These are phyloP conservation scores for Sinohyriopsis cumingii DNA, from an alignment of 2,888 invertebrate species.

Conservation along the genomic window DNA sequence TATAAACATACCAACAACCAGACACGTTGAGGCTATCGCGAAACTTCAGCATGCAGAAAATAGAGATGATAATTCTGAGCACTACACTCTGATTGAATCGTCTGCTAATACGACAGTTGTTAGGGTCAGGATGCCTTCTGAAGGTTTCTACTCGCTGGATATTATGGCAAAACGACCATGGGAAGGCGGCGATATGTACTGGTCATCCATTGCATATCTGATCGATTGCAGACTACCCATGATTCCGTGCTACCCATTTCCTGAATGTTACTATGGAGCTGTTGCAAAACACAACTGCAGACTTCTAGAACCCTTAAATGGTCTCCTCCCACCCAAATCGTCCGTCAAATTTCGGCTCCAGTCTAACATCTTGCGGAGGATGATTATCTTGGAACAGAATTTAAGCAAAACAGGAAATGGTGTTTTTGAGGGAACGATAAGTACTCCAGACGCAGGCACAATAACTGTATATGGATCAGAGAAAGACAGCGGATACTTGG, in stretches of 20 bases:
- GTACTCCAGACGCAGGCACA: no score
- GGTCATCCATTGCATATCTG: slow-evolving; percentile 10
- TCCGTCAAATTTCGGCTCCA: no score
- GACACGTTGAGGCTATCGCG: slow-evolving; percentile 11
- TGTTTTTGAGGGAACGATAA: no score
- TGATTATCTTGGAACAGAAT: no score
- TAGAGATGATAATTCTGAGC: slow-evolving; percentile 3
- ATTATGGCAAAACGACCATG: slow-evolving; percentile 11
- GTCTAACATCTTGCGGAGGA: no score
- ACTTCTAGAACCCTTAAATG: no score
- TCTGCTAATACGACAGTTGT: slow-evolving; percentile 3
- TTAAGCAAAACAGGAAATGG: no score
- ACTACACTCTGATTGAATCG: slow-evolving; percentile 14
- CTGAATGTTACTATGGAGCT: neutral
- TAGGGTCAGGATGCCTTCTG: slow-evolving; percentile 7
- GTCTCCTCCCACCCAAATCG: no score
- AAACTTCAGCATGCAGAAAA: slow-evolving; percentile 10
- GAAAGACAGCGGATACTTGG: no score
- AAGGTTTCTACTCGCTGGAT: slow-evolving; percentile 14
- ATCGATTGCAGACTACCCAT: slow-evolving; percentile 8
- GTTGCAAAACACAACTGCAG: no score
- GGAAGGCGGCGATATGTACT: slow-evolving; percentile 7
- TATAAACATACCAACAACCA: slow-evolving; percentile 10
- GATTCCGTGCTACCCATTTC: slow-evolving; percentile 11
- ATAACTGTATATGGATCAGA: no score